Evolutionary conservation across 2,797 vertebrate species (phyloP).

Genomic region (Cephalopachus bancanus): DNA sequence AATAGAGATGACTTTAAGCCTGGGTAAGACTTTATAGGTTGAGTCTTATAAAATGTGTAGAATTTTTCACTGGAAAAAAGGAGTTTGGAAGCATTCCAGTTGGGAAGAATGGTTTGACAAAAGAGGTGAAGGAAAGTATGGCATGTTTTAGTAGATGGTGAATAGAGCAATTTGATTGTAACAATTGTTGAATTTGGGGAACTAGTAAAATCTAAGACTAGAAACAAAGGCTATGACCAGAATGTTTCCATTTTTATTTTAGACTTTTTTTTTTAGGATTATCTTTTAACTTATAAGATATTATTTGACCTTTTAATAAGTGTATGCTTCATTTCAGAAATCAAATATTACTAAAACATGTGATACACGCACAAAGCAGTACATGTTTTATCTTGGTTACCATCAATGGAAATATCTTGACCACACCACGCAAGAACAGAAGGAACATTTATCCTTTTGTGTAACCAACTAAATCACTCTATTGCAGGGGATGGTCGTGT

Average conservation of each 20-base stretch:
- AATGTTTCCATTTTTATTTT: not conserved
- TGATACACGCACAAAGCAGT: not conserved
- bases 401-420: not conserved
- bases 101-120: not conserved
- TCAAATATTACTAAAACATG: not conserved
- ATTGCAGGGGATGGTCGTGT: not conserved
- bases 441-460: not conserved
- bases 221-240: not conserved
- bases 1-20: constrained; percentile 5
- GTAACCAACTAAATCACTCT: too few relatives aligned
- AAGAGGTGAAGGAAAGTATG: not conserved
- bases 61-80: not conserved
- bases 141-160: not conserved
- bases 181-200: not conserved
- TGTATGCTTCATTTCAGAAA: not conserved
- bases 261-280: not conserved
- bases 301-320: not conserved
- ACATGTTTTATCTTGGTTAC: not conserved
- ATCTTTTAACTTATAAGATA: not conserved
- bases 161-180: not conserved
- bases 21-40: not conserved
- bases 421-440: not conserved
- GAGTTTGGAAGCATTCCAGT: not conserved
- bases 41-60: not conserved
- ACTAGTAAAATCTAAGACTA: not conserved